These are phyloP conservation scores for Nycticryphes semicollaris DNA, from an alignment of 2,113 vertebrate species.

Conservation along the genomic window DNA sequence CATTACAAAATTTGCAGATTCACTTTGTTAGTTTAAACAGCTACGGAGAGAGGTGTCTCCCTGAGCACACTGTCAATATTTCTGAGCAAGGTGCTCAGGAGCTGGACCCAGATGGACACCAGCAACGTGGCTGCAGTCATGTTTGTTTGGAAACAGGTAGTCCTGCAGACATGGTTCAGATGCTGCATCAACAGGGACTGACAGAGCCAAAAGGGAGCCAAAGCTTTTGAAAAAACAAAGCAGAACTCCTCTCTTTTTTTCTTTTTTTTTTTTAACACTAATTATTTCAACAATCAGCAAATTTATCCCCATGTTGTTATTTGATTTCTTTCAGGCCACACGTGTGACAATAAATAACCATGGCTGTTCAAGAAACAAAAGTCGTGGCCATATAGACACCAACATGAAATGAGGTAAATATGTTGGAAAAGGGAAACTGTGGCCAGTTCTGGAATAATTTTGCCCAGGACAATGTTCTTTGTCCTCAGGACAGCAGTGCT, in stretches of 20 bases:
- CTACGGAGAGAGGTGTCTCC: not conserved
- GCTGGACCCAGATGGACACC: not conserved
- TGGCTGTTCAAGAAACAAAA: not conserved
- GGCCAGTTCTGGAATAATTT: not conserved
- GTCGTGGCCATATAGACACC: not conserved
- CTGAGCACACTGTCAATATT: not conserved
- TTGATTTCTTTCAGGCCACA: not conserved
- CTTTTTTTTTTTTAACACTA: not conserved
- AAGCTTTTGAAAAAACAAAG: not conserved
- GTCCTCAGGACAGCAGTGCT: not conserved
- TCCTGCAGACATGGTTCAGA: not conserved
- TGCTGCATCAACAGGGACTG: not conserved
- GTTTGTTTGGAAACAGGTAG: not conserved
- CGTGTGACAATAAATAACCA: not conserved
- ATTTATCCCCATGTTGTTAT: not conserved
- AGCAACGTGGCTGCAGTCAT: accelerated
- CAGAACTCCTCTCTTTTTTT: not conserved
- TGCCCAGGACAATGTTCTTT: not conserved
- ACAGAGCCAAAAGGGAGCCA: not conserved
- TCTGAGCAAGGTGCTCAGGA: not conserved
- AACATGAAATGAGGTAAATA: not conserved
- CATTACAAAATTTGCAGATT: not conserved
- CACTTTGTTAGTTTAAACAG: not conserved
- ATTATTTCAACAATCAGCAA: not conserved
- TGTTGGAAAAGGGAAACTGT: not conserved